phyloP scores from a whole-genome alignment of 2,888 invertebrate genomes.

The Baronia brevicornis region DNA sequence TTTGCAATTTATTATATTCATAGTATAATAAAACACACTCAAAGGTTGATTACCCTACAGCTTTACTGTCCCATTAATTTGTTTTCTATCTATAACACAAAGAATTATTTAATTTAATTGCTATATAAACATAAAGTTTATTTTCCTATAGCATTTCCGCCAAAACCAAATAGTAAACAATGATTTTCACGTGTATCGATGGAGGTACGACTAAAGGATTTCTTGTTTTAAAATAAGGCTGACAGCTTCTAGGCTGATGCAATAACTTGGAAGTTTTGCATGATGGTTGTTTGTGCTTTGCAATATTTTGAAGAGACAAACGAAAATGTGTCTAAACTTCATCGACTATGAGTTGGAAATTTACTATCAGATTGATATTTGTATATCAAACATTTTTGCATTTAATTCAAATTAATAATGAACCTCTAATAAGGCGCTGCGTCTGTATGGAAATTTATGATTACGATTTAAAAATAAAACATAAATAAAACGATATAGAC shows the following conservation, averaged over 20 bases:
- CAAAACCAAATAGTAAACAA: constrained; percentile 20
- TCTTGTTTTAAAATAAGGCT: constrained; percentile 43
- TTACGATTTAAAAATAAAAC: not conserved
- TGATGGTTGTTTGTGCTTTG: constrained; percentile 39
- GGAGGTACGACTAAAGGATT: constrained; percentile 41
- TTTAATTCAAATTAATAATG: not conserved
- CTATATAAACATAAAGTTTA: no score
- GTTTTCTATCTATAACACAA: no score
- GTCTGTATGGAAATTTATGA: not conserved
- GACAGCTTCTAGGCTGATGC: constrained; percentile 62
- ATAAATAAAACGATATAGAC: no score
- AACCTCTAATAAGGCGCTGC: not conserved
- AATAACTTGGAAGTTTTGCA: constrained; percentile 53
- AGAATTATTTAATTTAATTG: no score
- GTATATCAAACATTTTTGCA: not conserved
- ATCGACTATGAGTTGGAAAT: constrained; percentile 33
- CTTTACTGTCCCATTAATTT: no score
- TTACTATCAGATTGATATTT: constrained; percentile 12
- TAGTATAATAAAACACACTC: no score
- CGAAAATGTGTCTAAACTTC: constrained; percentile 30
- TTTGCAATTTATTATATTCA: no score
- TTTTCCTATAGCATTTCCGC: constrained; percentile 14
- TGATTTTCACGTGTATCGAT: constrained; percentile 26
- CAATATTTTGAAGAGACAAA: constrained; percentile 21
- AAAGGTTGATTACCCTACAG: no score